Percentiles rank a stretch among this genome's conserved stretches.
Conservation (phyloP, 2,888 invertebrate species). For the Exephanes ischioxanthus region DNA sequence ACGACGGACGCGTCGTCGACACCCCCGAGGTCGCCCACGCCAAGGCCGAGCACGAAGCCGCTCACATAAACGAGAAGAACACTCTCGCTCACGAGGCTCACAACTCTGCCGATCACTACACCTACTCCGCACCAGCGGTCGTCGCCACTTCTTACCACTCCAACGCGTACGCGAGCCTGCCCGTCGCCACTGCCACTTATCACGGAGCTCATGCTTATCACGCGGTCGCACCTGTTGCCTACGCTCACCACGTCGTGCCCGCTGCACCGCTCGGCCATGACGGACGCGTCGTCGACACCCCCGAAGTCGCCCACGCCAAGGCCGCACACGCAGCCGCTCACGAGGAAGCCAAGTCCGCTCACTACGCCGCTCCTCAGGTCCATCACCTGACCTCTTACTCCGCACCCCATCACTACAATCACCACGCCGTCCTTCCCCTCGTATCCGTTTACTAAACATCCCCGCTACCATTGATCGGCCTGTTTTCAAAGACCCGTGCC, state of each 20-base stretch:
- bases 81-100: constrained; percentile 60
- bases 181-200: constrained; percentile 39
- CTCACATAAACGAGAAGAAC: constrained; percentile 74
- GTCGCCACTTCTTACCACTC: constrained; percentile 40
- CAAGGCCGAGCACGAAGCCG: constrained; percentile 76
- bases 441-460: constrained; percentile 35
- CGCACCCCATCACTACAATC: constrained; percentile 34
- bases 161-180: constrained; percentile 30
- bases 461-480: not conserved
- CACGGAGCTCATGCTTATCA: constrained; percentile 63
- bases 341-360: constrained; percentile 60
- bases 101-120: constrained; percentile 52
- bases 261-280: constrained; percentile 74
- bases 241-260: constrained; percentile 56
- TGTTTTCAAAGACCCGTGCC: not conserved
- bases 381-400: constrained; percentile 67
- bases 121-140: constrained; percentile 38
- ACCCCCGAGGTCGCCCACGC: constrained; percentile 76
- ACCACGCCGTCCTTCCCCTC: constrained; percentile 15
- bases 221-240: constrained; percentile 61
- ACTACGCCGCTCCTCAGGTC: constrained; percentile 40
- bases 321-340: constrained; percentile 76
- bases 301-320: constrained; percentile 75
- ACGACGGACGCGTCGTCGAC: constrained; percentile 74
- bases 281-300: constrained; percentile 74